A percentile compares a stretch with the other conserved stretches of the same genome.
phyloP scores from a whole-genome alignment of 2,113 vertebrate species.

The Camelus bactrianus region DNA sequence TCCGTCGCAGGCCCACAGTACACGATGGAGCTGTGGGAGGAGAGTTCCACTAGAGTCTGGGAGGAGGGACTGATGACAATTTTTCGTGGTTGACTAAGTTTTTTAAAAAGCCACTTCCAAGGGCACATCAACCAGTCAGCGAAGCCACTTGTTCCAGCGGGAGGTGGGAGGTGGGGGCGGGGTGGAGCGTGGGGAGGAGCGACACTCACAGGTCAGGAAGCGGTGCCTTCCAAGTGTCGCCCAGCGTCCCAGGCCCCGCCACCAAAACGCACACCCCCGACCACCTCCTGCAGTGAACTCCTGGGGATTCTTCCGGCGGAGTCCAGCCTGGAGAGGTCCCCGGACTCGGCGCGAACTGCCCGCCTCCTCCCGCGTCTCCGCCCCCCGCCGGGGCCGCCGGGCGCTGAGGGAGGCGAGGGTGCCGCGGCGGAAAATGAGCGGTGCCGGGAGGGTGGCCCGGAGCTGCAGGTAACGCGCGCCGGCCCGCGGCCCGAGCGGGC shows the following conservation, averaged over 20 bases:
- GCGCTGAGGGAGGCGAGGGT: conserved; percentile 60
- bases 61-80: conserved; percentile 23
- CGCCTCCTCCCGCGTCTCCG: conserved; percentile 68
- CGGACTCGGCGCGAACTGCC: neutral
- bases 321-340: neutral
- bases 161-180: conserved; percentile 56
- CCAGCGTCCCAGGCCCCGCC: neutral
- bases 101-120: conserved; percentile 65
- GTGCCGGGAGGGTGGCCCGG: conserved; percentile 47
- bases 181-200: conserved; percentile 76
- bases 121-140: conserved; percentile 48
- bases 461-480: conserved; percentile 63
- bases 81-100: conserved; percentile 57
- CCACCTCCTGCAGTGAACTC: neutral
- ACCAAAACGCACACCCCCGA: neutral
- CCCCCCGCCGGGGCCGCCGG: conserved; percentile 60
- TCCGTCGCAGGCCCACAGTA: neutral
- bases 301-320: neutral
- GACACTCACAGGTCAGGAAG: conserved; percentile 24
- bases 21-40: neutral
- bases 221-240: conserved; percentile 38
- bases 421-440: conserved; percentile 63
- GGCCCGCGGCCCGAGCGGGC: neutral
- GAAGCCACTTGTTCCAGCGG: conserved; percentile 69
- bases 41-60: neutral